These are phyloP conservation scores for Dinothrombium tinctorium DNA, from an alignment of 1,140 invertebrate species.

Conservation along the genomic window DNA sequence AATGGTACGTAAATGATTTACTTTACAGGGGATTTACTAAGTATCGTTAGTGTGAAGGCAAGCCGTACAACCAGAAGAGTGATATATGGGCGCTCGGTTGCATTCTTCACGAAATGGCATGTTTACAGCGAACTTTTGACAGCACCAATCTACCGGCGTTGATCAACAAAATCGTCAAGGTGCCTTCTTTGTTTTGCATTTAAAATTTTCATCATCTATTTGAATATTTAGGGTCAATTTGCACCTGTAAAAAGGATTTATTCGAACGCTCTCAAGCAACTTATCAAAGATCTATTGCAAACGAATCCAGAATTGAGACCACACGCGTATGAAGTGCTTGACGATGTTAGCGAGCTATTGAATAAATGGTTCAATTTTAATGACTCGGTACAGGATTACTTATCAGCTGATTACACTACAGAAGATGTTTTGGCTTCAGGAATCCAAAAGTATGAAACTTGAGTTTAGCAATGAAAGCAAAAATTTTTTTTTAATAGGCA, in stretches of 20 bases:
- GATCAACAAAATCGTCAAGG: constrained; percentile 43
- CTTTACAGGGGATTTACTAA: constrained; percentile 9
- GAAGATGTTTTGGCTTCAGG: no score
- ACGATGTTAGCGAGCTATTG: constrained; percentile 21
- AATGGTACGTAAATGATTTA: constrained; percentile 30
- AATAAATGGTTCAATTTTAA: no score
- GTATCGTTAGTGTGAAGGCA: constrained; percentile 39
- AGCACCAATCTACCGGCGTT: constrained; percentile 33
- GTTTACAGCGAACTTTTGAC: constrained; percentile 48
- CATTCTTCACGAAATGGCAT: constrained; percentile 54
- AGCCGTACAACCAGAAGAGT: constrained; percentile 48
- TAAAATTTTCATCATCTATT: constrained; percentile 2
- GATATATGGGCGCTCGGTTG: constrained; percentile 59
- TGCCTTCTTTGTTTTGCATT: constrained; percentile 16
- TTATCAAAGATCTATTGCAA: constrained; percentile 36
- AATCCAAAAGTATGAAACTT: no score
- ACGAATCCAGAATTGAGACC: constrained; percentile 36
- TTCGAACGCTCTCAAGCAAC: constrained; percentile 33
- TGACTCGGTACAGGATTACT: no score
- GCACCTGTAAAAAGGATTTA: constrained; percentile 35
- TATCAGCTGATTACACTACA: no score
- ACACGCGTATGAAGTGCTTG: constrained; percentile 31
- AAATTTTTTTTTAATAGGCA: constrained; percentile 4
- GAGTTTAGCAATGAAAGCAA: no score
- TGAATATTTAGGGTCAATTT: constrained; percentile 26